phyloP scores from a whole-genome alignment of 2,797 vertebrate genomes.

The Melanotaenia maccullochi region DNA sequence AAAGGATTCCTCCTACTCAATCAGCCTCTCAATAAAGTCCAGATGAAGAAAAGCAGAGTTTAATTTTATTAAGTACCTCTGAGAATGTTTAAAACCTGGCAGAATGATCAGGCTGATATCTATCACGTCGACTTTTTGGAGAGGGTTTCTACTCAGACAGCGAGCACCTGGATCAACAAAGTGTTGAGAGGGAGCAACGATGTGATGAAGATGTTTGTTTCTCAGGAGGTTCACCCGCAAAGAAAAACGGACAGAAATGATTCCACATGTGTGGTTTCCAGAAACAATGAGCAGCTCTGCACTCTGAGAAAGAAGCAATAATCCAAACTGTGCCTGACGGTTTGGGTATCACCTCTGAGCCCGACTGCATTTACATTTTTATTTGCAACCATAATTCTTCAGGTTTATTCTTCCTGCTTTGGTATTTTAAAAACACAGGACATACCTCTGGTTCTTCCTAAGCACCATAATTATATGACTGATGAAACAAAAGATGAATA shows the following conservation, averaged over 20 bases:
- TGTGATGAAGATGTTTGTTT: constrained; percentile 56
- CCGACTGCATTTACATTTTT: constrained; percentile 21
- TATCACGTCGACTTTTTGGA: constrained; percentile 11
- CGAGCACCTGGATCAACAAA: constrained; percentile 68
- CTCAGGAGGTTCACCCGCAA: constrained; percentile 48
- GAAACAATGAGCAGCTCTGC: constrained; percentile 14
- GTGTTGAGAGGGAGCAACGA: constrained; percentile 23
- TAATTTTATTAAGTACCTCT: constrained; percentile 35
- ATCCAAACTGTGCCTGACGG: not conserved
- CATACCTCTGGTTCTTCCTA: constrained; percentile 60
- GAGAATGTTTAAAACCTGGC: constrained; percentile 28
- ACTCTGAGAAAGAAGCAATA: not conserved
- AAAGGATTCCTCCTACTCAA: constrained; percentile 23
- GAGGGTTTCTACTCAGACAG: constrained; percentile 21
- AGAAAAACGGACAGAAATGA: constrained; percentile 40
- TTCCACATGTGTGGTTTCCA: constrained; percentile 47
- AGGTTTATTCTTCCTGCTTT: constrained; percentile 38
- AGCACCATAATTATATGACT: constrained; percentile 69
- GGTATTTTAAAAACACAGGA: constrained; percentile 41
- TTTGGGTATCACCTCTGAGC: constrained; percentile 25
- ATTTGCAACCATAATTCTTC: constrained; percentile 32
- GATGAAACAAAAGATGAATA: constrained; percentile 57
- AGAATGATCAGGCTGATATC: constrained; percentile 18
- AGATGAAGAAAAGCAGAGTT: constrained; percentile 36
- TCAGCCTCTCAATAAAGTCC: constrained; percentile 15